Evolutionary conservation across 2,113 vertebrate genomes (phyloP).

Genomic region (Donacobius atricapilla): DNA sequence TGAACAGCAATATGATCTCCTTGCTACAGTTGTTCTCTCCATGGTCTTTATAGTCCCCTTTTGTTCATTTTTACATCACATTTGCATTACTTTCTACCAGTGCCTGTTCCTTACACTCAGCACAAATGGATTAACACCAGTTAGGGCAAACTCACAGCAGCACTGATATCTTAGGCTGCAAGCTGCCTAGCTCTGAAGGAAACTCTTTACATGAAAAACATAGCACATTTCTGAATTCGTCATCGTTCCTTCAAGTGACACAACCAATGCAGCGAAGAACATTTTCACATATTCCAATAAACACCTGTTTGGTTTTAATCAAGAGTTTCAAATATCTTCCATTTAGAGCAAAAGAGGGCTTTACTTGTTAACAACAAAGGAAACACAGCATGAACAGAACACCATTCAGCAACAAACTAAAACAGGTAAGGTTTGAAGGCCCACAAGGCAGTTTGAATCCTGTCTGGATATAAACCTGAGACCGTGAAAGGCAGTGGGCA

Average conservation of each 20-base stretch:
- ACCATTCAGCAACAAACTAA: neutral
- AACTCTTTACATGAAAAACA: neutral
- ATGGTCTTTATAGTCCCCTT: neutral
- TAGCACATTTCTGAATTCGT: neutral
- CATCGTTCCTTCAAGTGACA: neutral
- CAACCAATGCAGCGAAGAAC: neutral
- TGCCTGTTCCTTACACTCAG: neutral
- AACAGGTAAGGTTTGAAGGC: neutral
- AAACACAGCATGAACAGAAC: neutral
- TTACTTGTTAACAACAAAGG: neutral
- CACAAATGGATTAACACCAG: neutral
- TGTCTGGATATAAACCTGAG: neutral
- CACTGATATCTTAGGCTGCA: neutral
- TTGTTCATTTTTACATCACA: neutral
- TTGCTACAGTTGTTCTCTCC: neutral
- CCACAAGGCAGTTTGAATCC: neutral
- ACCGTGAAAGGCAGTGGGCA: neutral
- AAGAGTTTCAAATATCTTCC: neutral
- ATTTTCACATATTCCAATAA: neutral
- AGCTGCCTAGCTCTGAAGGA: neutral
- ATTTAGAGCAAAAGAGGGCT: neutral
- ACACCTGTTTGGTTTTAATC: neutral
- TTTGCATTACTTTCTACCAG: neutral
- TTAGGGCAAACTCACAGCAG: neutral
- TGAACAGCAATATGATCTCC: neutral